Evolutionary conservation across 2,888 invertebrate genomes (phyloP).

Genomic region (Drosophila stalkeri): DNA sequence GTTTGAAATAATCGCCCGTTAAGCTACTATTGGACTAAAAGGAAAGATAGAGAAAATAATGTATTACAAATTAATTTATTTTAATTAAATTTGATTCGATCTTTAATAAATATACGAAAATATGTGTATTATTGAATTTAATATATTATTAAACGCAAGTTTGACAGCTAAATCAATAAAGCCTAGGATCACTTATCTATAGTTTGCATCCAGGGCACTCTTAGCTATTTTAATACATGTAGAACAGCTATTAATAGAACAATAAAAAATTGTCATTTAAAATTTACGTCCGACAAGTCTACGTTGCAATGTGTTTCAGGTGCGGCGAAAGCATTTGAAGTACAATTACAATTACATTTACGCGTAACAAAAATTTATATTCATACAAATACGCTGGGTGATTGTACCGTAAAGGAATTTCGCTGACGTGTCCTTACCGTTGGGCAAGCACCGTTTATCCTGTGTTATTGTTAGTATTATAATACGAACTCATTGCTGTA

Average conservation of each 20-base stretch:
- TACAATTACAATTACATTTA: constrained; percentile 27
- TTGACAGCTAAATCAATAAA: background rate
- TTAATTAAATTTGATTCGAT: background rate
- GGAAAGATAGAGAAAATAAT: background rate
- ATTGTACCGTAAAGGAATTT: constrained; percentile 13
- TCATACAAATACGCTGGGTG: constrained; percentile 6
- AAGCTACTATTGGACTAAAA: background rate
- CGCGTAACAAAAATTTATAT: constrained; percentile 43
- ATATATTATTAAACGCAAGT: background rate
- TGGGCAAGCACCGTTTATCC: constrained; percentile 20
- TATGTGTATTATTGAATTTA: no score
- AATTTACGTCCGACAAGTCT: background rate
- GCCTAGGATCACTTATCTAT: background rate
- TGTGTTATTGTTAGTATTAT: constrained; percentile 27
- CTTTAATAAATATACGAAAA: background rate
- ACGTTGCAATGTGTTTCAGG: background rate
- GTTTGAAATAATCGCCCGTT: constrained; percentile 17
- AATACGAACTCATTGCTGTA: background rate
- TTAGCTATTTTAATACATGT: constrained; percentile 4
- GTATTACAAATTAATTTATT: background rate
- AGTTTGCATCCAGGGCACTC: background rate
- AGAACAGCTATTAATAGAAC: constrained; percentile 4
- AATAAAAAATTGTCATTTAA: constrained; percentile 9
- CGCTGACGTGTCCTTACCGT: constrained; percentile 75
- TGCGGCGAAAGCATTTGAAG: constrained; percentile 14